phyloP scores from a whole-genome alignment of 2,888 invertebrate genomes.

The Parasteatoda lunata region DNA sequence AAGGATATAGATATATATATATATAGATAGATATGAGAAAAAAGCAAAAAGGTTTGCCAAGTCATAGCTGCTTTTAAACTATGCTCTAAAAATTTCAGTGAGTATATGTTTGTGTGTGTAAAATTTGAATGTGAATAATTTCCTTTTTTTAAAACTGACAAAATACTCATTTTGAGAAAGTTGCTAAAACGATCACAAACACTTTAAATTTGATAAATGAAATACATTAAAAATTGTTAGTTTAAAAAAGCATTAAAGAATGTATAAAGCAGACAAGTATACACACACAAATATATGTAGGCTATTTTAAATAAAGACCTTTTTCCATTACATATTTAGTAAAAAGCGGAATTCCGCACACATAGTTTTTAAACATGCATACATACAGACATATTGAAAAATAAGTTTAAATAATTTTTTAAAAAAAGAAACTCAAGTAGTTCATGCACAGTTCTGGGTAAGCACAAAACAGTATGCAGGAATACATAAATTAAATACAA shows the following conservation, averaged over 20 bases:
- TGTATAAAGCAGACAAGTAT: constrained; percentile 5
- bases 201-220: background rate
- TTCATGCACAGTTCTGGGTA: constrained; percentile 12
- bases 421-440: too few species aligned
- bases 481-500: constrained; percentile 33
- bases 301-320: constrained; percentile 49
- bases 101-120: constrained; percentile 5
- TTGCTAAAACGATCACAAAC: background rate
- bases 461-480: constrained; percentile 35
- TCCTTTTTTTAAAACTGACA: background rate
- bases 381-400: constrained; percentile 22
- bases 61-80: constrained; percentile 1
- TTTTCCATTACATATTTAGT: constrained; percentile 49
- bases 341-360: constrained; percentile 56
- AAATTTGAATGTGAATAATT: background rate
- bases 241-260: background rate
- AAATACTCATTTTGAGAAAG: background rate
- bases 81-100: constrained; percentile 5
- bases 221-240: background rate
- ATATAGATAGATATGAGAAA: constrained; percentile 2
- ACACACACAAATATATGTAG: constrained; percentile 50
- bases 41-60: background rate
- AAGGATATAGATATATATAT: constrained; percentile 1
- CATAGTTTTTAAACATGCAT: constrained; percentile 51
- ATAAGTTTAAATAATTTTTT: background rate